Base-by-base conservation (phyloP, 2,888 invertebrate species). In the Meandrusa payeni region DNA sequence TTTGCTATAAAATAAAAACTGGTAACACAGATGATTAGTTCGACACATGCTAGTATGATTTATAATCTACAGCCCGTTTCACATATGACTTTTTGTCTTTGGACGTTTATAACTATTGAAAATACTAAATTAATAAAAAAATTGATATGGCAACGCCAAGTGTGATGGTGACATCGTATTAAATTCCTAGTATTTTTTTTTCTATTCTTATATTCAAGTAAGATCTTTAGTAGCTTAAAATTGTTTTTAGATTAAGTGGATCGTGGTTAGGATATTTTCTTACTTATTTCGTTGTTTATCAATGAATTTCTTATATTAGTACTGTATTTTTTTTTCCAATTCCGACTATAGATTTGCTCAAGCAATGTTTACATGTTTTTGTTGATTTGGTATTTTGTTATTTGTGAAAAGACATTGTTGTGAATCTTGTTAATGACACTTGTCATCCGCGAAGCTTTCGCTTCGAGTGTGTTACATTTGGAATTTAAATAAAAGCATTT, bases 331-430 rank as follows among this genome's bases (percentile, higher is more conserved):
- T n/a, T 55, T 57, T 53, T 55, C 47, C 44, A 48, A 45, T 26
- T 17, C 7, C n/a, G 4, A 15, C 17, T 45, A 53, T 54, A 52
- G 43, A 55, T 59, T 76, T 80, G 82, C 81, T 82, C 81, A 80
- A 80, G 76, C 74, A 76, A 59, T 75, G 74, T 76, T 77, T 62
- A 50, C 61, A 55, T 59, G 60, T 59, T 59, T 58, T 57, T 47
- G 55, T 46, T 55, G 55, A 43, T 52, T 64, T 61, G 52, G 58
- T 57, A 61, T 55, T 52, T 50, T 51, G n/a, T 57, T 57, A 52
- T 12, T 20, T 9, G 12, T 45, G 41, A 52, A 59, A 50, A 56
- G 57, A 55, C 59, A 52, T 57, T 52, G 55, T 58, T 55, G 44
- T 43, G 41, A 37, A 20, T 51, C 45, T 29, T n/a, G n/a, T 24